Evolutionary conservation across 2,888 invertebrate species (phyloP).

Genomic region (Aporophyla lueneburgensis): DNA sequence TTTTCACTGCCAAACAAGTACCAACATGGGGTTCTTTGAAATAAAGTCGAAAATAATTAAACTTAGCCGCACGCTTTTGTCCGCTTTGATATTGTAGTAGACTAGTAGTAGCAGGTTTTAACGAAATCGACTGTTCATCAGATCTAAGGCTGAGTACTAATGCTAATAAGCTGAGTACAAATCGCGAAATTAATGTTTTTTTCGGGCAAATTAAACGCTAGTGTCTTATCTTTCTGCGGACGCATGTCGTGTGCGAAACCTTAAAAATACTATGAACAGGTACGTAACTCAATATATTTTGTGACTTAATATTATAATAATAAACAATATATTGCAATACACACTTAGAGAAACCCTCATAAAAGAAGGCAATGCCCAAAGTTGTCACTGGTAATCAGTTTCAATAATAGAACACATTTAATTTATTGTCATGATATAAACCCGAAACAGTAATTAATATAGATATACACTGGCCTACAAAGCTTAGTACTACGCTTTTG

Average conservation of each 20-base stretch:
- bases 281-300: conserved; percentile 44
- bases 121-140: not conserved
- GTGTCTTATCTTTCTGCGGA: not conserved
- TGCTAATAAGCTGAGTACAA: not conserved
- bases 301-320: conserved; percentile 34
- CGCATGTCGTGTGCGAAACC: not conserved
- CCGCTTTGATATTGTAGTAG: not conserved
- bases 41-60: conserved; percentile 13
- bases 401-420: not conserved
- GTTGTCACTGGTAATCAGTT: not conserved
- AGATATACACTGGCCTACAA: not conserved
- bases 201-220: not conserved
- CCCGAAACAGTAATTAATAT: conserved; percentile 9
- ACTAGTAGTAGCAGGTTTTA: not conserved
- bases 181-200: not conserved
- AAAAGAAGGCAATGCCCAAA: not conserved
- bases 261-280: conserved; percentile 23
- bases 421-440: conserved; percentile 55
- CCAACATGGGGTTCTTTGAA: not conserved
- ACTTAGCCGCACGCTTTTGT: not conserved
- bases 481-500: too few species aligned
- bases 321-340: conserved; percentile 18
- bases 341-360: not conserved
- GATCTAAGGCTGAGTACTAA: too few species aligned
- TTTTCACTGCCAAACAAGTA: conserved; percentile 7